Percentiles rank a stretch among this genome's conserved stretches.
Evolutionary conservation across 1,140 invertebrate species (phyloP).

Genomic region (Telenomus remus): DNA sequence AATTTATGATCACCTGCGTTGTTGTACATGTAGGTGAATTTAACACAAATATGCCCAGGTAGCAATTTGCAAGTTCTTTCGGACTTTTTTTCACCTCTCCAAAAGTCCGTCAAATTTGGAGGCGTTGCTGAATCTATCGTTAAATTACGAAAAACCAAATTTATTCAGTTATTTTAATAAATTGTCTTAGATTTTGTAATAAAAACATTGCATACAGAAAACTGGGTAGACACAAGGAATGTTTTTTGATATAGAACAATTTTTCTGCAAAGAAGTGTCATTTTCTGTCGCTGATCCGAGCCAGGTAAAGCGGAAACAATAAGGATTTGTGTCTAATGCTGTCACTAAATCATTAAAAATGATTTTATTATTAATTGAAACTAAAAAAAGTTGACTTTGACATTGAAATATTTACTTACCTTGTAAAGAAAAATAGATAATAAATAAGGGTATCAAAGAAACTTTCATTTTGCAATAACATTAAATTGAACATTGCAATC

Average conservation of each 20-base stretch:
- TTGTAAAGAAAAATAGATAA: constrained; percentile 2
- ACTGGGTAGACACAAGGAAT: constrained; percentile 44
- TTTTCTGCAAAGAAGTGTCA: constrained; percentile 3
- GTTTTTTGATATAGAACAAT: constrained; percentile 25
- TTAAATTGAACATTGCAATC: background rate
- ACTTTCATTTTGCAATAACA: constrained; percentile 20
- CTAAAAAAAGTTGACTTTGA: background rate
- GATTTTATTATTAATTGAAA: background rate
- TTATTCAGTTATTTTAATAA: background rate
- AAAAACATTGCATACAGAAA: constrained; percentile 13
- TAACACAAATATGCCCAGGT: constrained; percentile 46
- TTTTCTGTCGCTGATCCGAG: constrained; percentile 20
- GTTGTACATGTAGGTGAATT: constrained; percentile 41
- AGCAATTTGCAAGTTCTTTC: constrained; percentile 21
- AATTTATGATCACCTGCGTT: constrained; percentile 27
- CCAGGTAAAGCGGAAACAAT: constrained; percentile 49
- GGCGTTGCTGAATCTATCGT: constrained; percentile 17
- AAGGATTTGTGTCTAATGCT: constrained; percentile 21
- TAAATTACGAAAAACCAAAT: background rate
- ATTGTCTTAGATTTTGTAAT: background rate
- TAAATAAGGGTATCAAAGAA: background rate
- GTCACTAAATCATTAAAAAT: constrained; percentile 11
- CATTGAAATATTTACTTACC: constrained; percentile 12
- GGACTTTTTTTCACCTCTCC: constrained; percentile 23
- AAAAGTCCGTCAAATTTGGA: constrained; percentile 40